A percentile compares a stretch with the other conserved stretches of the same genome.
phyloP scores from a whole-genome alignment of 2,888 invertebrate species.

The Napeogenes inachia region DNA sequence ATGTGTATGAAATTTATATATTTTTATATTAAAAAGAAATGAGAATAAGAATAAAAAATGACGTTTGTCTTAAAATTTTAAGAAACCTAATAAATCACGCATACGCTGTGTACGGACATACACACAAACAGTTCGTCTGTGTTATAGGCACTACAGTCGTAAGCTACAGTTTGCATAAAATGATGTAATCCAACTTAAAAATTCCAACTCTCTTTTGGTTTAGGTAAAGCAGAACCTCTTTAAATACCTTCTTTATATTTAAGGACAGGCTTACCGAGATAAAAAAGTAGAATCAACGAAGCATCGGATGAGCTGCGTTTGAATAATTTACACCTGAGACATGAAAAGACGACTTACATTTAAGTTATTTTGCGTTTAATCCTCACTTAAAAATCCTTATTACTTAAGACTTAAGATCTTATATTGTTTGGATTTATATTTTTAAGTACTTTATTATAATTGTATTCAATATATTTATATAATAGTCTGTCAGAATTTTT shows the following conservation, averaged over 20 bases:
- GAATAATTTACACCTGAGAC: slow-evolving; percentile 74
- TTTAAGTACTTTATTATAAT: slow-evolving; percentile 2
- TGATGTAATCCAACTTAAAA: slow-evolving; percentile 17
- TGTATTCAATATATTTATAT: slow-evolving; percentile 20
- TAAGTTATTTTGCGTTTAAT: slow-evolving; percentile 29
- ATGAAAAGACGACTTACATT: slow-evolving; percentile 49
- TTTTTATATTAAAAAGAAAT: no score
- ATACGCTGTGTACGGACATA: no score
- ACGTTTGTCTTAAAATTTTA: no score
- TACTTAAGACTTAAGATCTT: slow-evolving; percentile 28
- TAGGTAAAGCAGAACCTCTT: slow-evolving; percentile 14
- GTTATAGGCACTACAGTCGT: neutral
- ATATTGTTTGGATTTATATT: slow-evolving; percentile 18
- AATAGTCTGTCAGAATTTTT: slow-evolving; percentile 36
- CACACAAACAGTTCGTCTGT: no score
- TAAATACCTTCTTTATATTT: slow-evolving; percentile 61
- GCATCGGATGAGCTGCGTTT: slow-evolving; percentile 63
- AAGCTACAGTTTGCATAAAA: slow-evolving; percentile 16
- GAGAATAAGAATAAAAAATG: no score
- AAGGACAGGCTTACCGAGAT: slow-evolving; percentile 59
- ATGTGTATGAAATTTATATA: no score
- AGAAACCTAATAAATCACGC: no score
- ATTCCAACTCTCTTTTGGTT: slow-evolving; percentile 20
- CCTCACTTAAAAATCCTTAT: slow-evolving; percentile 30
- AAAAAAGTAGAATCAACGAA: slow-evolving; percentile 51